These are phyloP conservation scores for Serinus canaria DNA, from an alignment of 2,113 vertebrate species.

Conservation along the genomic window DNA sequence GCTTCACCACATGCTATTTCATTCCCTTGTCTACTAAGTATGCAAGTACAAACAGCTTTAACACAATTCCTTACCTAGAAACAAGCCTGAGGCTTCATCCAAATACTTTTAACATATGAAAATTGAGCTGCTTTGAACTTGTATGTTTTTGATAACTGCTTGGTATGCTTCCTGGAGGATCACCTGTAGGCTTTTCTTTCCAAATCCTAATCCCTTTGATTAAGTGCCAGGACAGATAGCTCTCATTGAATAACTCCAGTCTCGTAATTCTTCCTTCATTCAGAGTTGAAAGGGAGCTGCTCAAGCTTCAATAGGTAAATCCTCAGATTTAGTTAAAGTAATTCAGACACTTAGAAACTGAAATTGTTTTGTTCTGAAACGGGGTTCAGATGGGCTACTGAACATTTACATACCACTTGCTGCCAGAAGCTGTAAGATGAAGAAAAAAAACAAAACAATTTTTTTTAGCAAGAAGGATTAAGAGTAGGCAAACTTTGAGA, in stretches of 20 bases:
- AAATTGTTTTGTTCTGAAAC: slow-evolving; percentile 79
- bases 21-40: slow-evolving; percentile 75
- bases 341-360: slow-evolving; percentile 80
- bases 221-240: slow-evolving; percentile 97
- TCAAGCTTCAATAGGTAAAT: slow-evolving; percentile 81
- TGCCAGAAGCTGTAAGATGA: slow-evolving; percentile 53
- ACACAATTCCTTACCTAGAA: slow-evolving; percentile 86
- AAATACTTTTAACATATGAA: slow-evolving; percentile 95
- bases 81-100: slow-evolving; percentile 87
- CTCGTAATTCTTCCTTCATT: slow-evolving; percentile 84
- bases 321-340: slow-evolving; percentile 77
- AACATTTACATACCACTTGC: slow-evolving; percentile 73
- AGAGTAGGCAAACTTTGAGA: slow-evolving; percentile 34
- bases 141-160: slow-evolving; percentile 98
- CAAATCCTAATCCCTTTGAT: slow-evolving; percentile 98
- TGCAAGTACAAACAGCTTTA: slow-evolving; percentile 90
- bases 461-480: slow-evolving; percentile 51
- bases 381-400: slow-evolving; percentile 78
- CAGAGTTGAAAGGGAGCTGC: slow-evolving; percentile 84
- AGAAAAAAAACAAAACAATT: slow-evolving; percentile 41
- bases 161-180: slow-evolving; percentile 98
- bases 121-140: slow-evolving; percentile 99
- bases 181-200: slow-evolving; percentile 97
- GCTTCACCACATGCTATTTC: slow-evolving; percentile 66
- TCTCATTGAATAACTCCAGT: slow-evolving; percentile 84